phyloP scores from a whole-genome alignment of 2,797 vertebrate genomes.

The Lacerta agilis region DNA sequence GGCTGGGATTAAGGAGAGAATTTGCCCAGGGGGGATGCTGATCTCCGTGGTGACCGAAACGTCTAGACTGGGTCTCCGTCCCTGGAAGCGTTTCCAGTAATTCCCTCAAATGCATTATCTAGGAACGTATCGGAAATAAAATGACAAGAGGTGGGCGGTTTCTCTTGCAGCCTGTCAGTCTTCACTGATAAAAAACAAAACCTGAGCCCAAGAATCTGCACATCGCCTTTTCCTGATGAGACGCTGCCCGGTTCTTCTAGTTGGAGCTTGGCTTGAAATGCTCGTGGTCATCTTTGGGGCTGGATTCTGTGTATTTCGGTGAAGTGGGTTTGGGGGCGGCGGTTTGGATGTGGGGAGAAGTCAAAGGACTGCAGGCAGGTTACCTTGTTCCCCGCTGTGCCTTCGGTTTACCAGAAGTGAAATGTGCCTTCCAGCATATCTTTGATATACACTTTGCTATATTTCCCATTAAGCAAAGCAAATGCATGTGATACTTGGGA shows the following conservation, averaged over 20 bases:
- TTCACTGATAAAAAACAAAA: neutral
- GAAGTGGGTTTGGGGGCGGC: neutral
- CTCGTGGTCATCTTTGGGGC: neutral
- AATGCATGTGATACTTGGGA: neutral
- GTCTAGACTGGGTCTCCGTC: neutral
- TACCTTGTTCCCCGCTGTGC: neutral
- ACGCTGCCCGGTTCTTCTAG: neutral
- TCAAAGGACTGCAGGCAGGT: too few species aligned
- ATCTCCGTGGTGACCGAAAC: neutral
- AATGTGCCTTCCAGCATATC: neutral
- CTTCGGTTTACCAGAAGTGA: neutral
- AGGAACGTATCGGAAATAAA: neutral
- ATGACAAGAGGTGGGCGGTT: neutral
- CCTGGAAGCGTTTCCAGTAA: neutral
- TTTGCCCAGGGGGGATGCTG: neutral
- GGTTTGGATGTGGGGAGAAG: neutral
- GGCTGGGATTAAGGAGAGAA: too few species aligned
- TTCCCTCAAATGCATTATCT: neutral
- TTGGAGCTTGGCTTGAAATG: neutral
- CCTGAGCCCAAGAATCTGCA: neutral
- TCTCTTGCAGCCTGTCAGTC: neutral
- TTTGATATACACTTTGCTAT: neutral
- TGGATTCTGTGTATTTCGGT: neutral
- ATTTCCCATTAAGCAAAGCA: neutral
- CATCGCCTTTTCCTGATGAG: neutral